Conservation (phyloP, 1,140 invertebrate species). For the Neodiprion lecontei region DNA sequence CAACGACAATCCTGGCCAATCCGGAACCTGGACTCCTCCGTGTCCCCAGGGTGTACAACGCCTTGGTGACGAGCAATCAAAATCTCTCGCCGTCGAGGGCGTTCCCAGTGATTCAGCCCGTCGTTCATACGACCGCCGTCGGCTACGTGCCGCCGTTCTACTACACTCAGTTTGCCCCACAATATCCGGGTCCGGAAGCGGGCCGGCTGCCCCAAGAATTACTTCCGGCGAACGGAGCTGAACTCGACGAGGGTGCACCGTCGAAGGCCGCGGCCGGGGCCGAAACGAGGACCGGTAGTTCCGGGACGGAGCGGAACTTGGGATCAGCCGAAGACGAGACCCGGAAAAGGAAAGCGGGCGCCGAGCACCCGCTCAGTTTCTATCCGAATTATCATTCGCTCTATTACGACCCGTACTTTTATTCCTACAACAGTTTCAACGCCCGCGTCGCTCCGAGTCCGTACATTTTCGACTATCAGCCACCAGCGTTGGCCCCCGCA, state of each 20-base stretch:
- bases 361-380: constrained; percentile 45
- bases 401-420: constrained; percentile 54
- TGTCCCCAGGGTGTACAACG: constrained; percentile 77
- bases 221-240: constrained; percentile 1
- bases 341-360: constrained; percentile 25
- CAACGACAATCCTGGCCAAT: constrained; percentile 40
- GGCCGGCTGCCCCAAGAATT: constrained; percentile 20
- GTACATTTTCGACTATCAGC: constrained; percentile 46
- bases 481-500: constrained; percentile 36
- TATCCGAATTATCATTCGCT: constrained; percentile 54
- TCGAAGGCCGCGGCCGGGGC: constrained; percentile 2
- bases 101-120: constrained; percentile 74
- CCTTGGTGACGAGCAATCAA: constrained; percentile 76
- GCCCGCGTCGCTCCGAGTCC: constrained; percentile 40
- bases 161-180: constrained; percentile 45
- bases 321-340: neutral
- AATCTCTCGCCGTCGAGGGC: constrained; percentile 75
- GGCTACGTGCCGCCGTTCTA: constrained; percentile 62
- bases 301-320: neutral
- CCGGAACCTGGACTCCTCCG: constrained; percentile 56
- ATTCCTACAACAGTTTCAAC: constrained; percentile 49
- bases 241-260: neutral
- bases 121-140: constrained; percentile 66
- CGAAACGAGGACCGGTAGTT: neutral
- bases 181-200: constrained; percentile 37